Evolutionary conservation across 2,113 vertebrate species (phyloP), one percentile per base, ranked within the genome.

Genomic region (Acinonyx jubatus): DNA sequence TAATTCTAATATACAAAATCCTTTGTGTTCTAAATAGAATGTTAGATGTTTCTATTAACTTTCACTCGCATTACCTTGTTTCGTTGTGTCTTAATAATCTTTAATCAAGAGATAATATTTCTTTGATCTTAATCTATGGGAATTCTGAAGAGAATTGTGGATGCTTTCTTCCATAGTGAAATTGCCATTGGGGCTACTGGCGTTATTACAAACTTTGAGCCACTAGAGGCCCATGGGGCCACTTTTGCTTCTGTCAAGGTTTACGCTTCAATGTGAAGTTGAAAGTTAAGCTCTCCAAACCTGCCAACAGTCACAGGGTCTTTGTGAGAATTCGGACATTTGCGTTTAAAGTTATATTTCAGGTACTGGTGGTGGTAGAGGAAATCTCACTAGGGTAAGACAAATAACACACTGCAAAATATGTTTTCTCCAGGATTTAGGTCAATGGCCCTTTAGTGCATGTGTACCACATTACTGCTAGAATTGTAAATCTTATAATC

Each of bases 151-250:
- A 25, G 10, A 33, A 52, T 18, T 74, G 2, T 81, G 16, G 1
- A n/a, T 76, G 0, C 19, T 29, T 27, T 88, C 41, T 57, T n/a
- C 16, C 48, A 91, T 0, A 29, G 21, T 38, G 4, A 78, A 89
- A 69, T 76, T 74, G 25, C 1, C 57, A 57, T 90, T 85, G 9
- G 1, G 4, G 0, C 36, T 61, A 45, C 0, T 0, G 2, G 1
- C 50, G 3, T 76, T 63, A 55, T 63, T 36, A 61, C 1, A 63
- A 41, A 81, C 7, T 57, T 92, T 5, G 2, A 15, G 8, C 0
- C 38, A 41, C 13, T 21, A 27, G 21, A 81, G 5, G 52, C 16
- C 63, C 1, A 7, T 4, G 61, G 16, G 50, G 69, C n/a, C 15
- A 16, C 8, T 33, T 78, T 68, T 41, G 4, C 16, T 63, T 94